These are phyloP conservation scores for Proctacanthus coquilletti DNA, from an alignment of 1,140 invertebrate genomes.

Conservation along the genomic window DNA sequence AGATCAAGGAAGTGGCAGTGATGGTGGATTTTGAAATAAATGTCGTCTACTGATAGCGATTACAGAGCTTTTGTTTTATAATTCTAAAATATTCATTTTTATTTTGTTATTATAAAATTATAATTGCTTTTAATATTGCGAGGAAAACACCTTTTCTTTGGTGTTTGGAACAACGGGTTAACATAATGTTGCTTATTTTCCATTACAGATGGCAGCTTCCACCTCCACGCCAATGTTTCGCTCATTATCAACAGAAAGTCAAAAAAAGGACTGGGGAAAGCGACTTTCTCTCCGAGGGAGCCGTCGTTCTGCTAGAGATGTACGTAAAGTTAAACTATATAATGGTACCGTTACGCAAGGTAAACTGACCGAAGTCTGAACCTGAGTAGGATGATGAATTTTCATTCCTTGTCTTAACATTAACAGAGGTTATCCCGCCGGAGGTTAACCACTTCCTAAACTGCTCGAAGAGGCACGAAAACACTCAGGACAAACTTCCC, in stretches of 20 bases:
- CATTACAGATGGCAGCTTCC: constrained; percentile 2
- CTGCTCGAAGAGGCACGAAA: too few species aligned
- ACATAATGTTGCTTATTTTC: too few species aligned
- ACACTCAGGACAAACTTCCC: neutral
- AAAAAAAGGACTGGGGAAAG: constrained; percentile 40
- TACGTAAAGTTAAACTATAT: too few species aligned
- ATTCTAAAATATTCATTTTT: too few species aligned
- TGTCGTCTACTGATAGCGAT: too few species aligned
- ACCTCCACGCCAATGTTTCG: constrained; percentile 19
- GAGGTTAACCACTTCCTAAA: neutral
- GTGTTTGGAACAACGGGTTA: too few species aligned
- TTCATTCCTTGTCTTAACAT: neutral
- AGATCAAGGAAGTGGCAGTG: too few species aligned
- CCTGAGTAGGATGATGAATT: neutral
- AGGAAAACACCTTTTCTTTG: too few species aligned
- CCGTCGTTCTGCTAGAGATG: constrained; percentile 29
- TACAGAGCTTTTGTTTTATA: too few species aligned
- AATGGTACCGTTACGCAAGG: neutral
- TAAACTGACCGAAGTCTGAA: neutral
- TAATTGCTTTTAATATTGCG: too few species aligned
- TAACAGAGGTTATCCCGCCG: neutral
- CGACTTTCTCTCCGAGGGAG: constrained; percentile 39
- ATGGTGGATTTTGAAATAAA: too few species aligned
- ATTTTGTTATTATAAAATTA: too few species aligned
- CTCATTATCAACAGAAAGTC: constrained; percentile 31